Base-by-base conservation (phyloP, 2,797 vertebrate species). In the Limnodromus scolopaceus region DNA sequence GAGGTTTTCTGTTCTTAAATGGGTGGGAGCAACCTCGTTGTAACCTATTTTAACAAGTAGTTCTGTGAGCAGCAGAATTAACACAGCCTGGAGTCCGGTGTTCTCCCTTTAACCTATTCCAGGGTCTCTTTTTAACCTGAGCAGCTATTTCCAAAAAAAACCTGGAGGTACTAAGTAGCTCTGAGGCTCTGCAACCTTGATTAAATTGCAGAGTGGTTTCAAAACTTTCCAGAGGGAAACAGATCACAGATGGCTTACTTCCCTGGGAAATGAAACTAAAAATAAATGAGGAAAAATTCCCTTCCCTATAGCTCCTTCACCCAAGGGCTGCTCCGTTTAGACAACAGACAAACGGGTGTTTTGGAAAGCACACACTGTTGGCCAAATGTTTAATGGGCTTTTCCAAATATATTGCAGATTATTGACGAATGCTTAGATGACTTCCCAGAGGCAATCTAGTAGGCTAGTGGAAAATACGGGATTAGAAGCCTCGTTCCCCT, bases 181-280 rank as follows among this genome's bases (percentile, higher is more conserved):
- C 66, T 36, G 36, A 80, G 46, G 22, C 6, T 69, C 81, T 92
- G 60, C 51, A 87, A 66, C 55, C 36, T 24, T 38, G 38, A 84
- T 41, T 5, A 38, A 94, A 57, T 17, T 45, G 36, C 55, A 85
- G 46, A 89, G 68, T 0, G 0, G n/a, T 22, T 95, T 68, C 57
- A 43, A 65, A 88, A 68, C 27, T 54, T 90, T 39, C 53, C 87
- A 78, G 72, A 61, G 46, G 85, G 85, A 90, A 93, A 58, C 28
- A 55, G 41, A 41, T 38, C 84, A 68, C 85, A 84, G 68, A 45
- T 61, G 60, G 45, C 8, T 81, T 25, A 81, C 41, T 88, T 96
- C 85, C 92, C 69, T 46, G 49, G 89, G 93, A 96, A 95, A 93
- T 78, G 16, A 38, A 90, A 57, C 87, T 86, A 90, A 94, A 96